Evolutionary conservation across 2,888 invertebrate species (phyloP).

Genomic region (Candidula unifasciata): DNA sequence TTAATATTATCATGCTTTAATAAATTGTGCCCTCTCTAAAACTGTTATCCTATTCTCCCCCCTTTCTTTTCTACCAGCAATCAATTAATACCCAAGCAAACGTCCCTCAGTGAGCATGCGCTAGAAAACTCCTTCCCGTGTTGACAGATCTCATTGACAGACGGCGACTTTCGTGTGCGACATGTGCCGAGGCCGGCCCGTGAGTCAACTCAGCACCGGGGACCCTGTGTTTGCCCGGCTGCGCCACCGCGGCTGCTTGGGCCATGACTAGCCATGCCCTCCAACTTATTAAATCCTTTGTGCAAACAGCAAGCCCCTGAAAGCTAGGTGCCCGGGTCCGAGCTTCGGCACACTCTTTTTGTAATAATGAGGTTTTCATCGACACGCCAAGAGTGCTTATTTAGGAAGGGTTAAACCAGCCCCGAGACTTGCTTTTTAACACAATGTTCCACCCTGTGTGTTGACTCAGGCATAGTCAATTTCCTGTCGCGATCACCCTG

Average conservation of each 20-base stretch:
- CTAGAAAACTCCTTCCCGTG: background rate
- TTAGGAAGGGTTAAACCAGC: slow-evolving; percentile 8
- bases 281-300: slow-evolving; percentile 52
- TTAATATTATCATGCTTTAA: too few relatives aligned
- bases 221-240: slow-evolving; percentile 56
- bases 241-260: slow-evolving; percentile 59
- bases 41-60: background rate
- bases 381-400: background rate
- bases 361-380: slow-evolving; percentile 47
- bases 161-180: slow-evolving; percentile 4
- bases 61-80: background rate
- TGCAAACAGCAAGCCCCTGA: slow-evolving; percentile 48
- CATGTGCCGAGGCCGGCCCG: slow-evolving; percentile 3
- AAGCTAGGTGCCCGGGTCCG: slow-evolving; percentile 1
- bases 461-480: background rate
- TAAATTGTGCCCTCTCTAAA: background rate
- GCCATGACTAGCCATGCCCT: slow-evolving; percentile 55
- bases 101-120: background rate
- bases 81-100: background rate
- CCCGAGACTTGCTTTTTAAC: background rate
- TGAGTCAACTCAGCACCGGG: slow-evolving; percentile 28
- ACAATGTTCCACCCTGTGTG: slow-evolving; percentile 19
- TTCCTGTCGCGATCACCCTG: background rate
- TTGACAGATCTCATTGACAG: slow-evolving; percentile 25
- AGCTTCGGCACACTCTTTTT: slow-evolving; percentile 32